These are phyloP conservation scores for Caenorhabditis wallacei DNA, from an alignment of 2,888 invertebrate species.

Conservation along the genomic window DNA sequence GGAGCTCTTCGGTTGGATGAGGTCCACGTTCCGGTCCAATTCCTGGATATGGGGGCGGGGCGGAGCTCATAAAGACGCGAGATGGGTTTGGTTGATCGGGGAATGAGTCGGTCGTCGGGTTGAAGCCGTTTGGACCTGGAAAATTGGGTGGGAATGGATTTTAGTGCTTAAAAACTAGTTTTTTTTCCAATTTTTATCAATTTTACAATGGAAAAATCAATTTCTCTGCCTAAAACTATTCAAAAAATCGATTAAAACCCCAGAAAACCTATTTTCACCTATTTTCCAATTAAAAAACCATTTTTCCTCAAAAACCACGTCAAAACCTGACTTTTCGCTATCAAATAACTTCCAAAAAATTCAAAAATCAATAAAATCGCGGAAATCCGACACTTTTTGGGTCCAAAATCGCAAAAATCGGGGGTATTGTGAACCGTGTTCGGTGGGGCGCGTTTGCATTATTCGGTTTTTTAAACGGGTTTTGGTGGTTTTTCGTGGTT, in stretches of 20 bases:
- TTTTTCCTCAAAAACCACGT: no score
- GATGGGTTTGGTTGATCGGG: constrained; percentile 76
- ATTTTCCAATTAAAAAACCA: no score
- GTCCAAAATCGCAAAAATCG: background rate
- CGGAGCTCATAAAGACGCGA: constrained; percentile 77
- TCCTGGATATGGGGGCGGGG: constrained; percentile 80
- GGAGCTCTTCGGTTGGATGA: constrained; percentile 74
- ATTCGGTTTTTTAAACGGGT: background rate
- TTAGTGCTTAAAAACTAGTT: background rate
- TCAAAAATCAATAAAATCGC: background rate
- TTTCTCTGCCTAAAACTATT: no score
- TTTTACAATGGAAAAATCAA: no score
- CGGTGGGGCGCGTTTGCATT: background rate
- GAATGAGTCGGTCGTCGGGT: constrained; percentile 72
- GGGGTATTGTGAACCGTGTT: background rate
- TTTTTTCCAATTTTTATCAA: constrained; percentile 1
- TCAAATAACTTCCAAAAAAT: no score
- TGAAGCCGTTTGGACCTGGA: constrained; percentile 61
- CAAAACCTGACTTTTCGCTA: no score
- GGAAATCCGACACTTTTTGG: background rate
- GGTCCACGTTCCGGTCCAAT: constrained; percentile 77
- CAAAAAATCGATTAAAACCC: no score
- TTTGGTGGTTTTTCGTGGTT: background rate
- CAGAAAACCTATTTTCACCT: no score
- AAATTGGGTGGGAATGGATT: background rate